Evolutionary conservation across 2,888 invertebrate species (phyloP).

Genomic region (Drosophila longiperda): DNA sequence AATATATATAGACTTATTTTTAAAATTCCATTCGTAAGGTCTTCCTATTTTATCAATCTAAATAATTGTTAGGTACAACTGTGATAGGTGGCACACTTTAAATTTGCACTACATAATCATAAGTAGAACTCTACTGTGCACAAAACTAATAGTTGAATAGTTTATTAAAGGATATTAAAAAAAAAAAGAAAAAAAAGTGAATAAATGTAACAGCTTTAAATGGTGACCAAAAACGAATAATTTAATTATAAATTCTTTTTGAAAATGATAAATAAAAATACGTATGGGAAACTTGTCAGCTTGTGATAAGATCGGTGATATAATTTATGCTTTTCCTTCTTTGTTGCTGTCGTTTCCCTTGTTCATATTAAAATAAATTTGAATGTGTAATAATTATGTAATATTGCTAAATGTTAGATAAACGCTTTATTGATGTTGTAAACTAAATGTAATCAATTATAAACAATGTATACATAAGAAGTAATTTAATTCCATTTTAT

Average conservation of each 20-base stretch:
- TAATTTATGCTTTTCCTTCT: constrained; percentile 43
- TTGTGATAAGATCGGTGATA: constrained; percentile 47
- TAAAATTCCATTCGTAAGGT: neutral
- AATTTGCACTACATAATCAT: constrained; percentile 10
- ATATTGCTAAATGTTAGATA: constrained; percentile 35
- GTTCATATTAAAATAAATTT: constrained; percentile 15
- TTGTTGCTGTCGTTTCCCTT: constrained; percentile 32
- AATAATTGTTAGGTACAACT: constrained; percentile 37
- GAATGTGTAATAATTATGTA: constrained; percentile 22
- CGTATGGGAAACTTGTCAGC: constrained; percentile 15
- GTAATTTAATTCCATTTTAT: constrained; percentile 37
- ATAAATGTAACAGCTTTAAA: constrained; percentile 29
- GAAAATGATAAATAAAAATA: constrained; percentile 3
- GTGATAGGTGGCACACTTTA: constrained; percentile 40
- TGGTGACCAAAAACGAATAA: constrained; percentile 19
- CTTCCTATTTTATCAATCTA: constrained; percentile 19
- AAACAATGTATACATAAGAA: constrained; percentile 31
- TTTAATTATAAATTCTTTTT: constrained; percentile 1
- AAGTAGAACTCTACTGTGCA: constrained; percentile 24
- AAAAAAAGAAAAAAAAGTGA: neutral
- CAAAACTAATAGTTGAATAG: constrained; percentile 3
- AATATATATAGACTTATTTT: neutral
- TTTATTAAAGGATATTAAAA: constrained; percentile 4
- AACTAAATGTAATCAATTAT: constrained; percentile 42
- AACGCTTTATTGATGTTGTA: constrained; percentile 69